Evolutionary conservation across 2,888 invertebrate species (phyloP), one percentile per base, ranked within the genome.

Genomic region (Graphium colonna): DNA sequence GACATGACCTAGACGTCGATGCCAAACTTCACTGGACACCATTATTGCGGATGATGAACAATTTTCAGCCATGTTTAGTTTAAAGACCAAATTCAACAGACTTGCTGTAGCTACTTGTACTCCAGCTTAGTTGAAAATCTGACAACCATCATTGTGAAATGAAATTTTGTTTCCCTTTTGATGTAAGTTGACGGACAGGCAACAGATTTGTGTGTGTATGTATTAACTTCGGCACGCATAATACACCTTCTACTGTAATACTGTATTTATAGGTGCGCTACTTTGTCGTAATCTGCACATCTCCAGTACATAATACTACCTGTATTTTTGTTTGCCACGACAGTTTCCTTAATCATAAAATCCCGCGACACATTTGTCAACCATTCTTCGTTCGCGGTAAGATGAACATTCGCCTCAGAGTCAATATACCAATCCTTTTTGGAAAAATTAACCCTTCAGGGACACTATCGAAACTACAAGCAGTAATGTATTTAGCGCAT

Each of bases 281-380:
- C 3, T 5, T 9, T 9, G 33, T 33, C 3, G 33, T 3, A 33
- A 33, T 33, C 8, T 33, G 33, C 33, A 33, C 33, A n/a, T 33
- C 33, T 5, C n/a, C 33, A 3, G 33, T 5, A 9, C 33, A 33
- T 9, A 5, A 33, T 9, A 9, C 33, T 33, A 9, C 3, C 4
- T 9, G 3, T 33, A 5, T 33, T 9, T 33, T 33, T 9, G 33
- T 33, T 33, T 5, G 33, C 33, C 3, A 33, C 33, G 8, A 33
- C 33, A 33, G 8, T 33, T 33, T 33, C 52, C 28, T 48, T 51
- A 1, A n/a, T n/a, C n/a, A n/a, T n/a, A n/a, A n/a, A n/a, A n/a
- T n/a, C n/a, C n/a, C n/a, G n/a, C n/a, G n/a, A n/a, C n/a, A n/a
- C n/a, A n/a, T n/a, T n/a, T n/a, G n/a, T n/a, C n/a, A n/a, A n/a